Conservation (phyloP, 2,888 invertebrate genomes). For the Macrophya annulata region DNA sequence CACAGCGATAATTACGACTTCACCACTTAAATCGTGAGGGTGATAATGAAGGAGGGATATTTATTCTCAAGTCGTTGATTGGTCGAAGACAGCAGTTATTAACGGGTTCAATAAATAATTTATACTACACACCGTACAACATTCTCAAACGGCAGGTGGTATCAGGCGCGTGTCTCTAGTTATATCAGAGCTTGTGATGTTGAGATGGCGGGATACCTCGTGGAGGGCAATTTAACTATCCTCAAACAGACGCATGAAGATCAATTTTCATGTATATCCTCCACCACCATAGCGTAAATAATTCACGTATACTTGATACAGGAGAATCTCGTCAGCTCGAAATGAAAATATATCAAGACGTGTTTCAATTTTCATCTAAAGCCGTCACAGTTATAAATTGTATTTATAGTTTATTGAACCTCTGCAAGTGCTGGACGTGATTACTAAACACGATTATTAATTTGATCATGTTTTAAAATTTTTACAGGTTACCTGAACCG, state of each 20-base stretch:
- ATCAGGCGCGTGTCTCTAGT: conserved; percentile 51
- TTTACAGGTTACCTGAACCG: conserved; percentile 20
- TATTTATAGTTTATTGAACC: neutral
- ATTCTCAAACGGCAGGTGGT: conserved; percentile 53
- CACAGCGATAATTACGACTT: conserved; percentile 27
- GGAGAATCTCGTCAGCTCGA: neutral
- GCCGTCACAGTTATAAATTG: neutral
- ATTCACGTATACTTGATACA: neutral
- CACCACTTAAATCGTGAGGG: conserved; percentile 14
- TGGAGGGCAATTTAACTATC: conserved; percentile 25
- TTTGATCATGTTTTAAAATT: conserved; percentile 35
- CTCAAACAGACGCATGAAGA: conserved; percentile 4
- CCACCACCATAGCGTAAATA: neutral
- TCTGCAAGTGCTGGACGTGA: neutral
- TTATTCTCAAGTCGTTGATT: conserved; percentile 44
- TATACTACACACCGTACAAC: conserved; percentile 38
- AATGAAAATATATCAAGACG: neutral
- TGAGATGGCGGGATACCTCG: neutral
- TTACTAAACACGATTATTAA: conserved; percentile 20
- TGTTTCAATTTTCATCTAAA: neutral
- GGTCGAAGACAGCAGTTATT: conserved; percentile 54
- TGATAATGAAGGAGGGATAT: conserved; percentile 41
- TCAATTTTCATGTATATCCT: conserved; percentile 5
- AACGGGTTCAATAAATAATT: conserved; percentile 53
- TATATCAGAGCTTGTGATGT: conserved; percentile 1